Evolutionary conservation across 2,888 invertebrate species (phyloP).

Genomic region (Drosophila paranaensis): DNA sequence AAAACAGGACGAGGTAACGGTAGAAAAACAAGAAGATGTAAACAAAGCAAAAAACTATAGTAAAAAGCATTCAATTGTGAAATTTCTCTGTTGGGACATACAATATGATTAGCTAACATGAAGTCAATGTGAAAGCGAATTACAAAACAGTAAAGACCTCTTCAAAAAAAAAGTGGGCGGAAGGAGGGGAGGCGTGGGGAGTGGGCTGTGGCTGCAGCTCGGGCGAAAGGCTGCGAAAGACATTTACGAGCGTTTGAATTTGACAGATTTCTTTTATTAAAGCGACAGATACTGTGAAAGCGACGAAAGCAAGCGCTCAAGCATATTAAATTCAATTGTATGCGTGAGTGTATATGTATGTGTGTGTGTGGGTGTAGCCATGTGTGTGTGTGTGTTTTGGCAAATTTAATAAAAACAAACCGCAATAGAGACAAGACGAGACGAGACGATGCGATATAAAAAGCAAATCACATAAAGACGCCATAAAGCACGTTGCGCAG

Average conservation of each 20-base stretch:
- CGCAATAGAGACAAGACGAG: conserved; percentile 40
- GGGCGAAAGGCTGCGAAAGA: conserved; percentile 51
- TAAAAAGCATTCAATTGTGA: conserved; percentile 59
- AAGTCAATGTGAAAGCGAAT: conserved; percentile 31
- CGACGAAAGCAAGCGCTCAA: conserved; percentile 51
- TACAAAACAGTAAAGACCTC: conserved; percentile 46
- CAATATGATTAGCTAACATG: conserved; percentile 65
- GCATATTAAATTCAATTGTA: conserved; percentile 59
- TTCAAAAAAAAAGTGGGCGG: background rate
- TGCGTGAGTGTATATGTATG: conserved; percentile 7
- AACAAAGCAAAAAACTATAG: conserved; percentile 20
- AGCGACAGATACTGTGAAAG: conserved; percentile 60
- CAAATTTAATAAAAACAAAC: conserved; percentile 71
- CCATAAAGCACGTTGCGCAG: conserved; percentile 64
- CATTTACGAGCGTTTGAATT: conserved; percentile 77
- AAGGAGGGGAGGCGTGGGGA: background rate
- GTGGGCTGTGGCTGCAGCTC: conserved; percentile 1
- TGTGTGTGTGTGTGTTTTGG: conserved; percentile 18
- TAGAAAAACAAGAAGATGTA: conserved; percentile 1
- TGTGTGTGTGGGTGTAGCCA: conserved; percentile 6
- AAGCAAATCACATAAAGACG: conserved; percentile 60
- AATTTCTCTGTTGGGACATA: conserved; percentile 53
- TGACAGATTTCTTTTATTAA: conserved; percentile 78
- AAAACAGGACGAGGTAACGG: background rate
- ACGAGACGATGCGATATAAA: conserved; percentile 39